Base-by-base conservation (phyloP, 2,888 invertebrate species). In the Eurois occulta region DNA sequence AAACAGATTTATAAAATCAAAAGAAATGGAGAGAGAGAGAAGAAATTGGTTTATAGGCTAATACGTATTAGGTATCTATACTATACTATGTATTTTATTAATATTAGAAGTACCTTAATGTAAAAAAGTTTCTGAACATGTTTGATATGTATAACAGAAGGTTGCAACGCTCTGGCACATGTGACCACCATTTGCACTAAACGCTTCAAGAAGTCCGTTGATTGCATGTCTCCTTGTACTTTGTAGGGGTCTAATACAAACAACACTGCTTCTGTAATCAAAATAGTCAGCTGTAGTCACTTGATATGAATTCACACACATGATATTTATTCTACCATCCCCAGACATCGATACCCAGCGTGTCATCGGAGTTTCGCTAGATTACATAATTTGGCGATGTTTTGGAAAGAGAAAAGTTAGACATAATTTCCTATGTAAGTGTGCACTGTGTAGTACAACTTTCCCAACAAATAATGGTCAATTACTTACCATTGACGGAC, bases 131-230 rank as follows among this genome's bases (percentile, higher is more conserved):
- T 90, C 18, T 96, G 91, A 0, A 95, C 84, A 79, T 93, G 88
- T 86, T 89, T 93, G 11, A 95, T 88, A 73, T 92, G 92, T 64
- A 96, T 93, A 0, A 96, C 89, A 0, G 94, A 89, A 3, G 96
- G 96, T 62, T 95, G 95, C 0, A 91, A 90, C 0, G 90, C 92
- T 72, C 81, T 91, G 0, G 95, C 95, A 82, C 95, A 93, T 0
- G 82, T 64, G 0, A 89, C 81, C 5, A 95, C 82, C 3, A 90
- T 78, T 1, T 87, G 79, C 2, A 91, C 83, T 1, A 95, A 58
- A 11, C 85, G 78, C 16, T 91, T 87, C 41, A 95, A 75, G 41
- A 90, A 90, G 0, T 83, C 85, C 6, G 85, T 55, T 0, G 90
- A 82, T 11, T 85, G 73, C n/a, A 87, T 66, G 6, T 92, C 92